These are phyloP conservation scores for Globodera ellingtonae DNA, from an alignment of 1,140 invertebrate species.

Conservation along the genomic window DNA sequence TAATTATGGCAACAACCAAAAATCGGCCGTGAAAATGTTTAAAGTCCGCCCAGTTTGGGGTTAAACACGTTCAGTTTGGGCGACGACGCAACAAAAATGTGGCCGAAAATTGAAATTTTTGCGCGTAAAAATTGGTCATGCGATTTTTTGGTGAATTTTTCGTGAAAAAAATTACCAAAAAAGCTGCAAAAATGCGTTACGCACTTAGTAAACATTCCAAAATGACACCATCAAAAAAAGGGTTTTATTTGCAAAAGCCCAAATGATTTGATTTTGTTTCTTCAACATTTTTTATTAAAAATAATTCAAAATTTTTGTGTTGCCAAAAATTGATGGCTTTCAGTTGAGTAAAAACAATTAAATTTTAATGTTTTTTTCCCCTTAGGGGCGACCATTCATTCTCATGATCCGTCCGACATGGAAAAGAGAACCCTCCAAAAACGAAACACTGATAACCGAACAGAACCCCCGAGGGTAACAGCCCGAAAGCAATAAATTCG, in stretches of 20 bases:
- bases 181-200: neutral
- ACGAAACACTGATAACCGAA: neutral
- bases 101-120: neutral
- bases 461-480: neutral
- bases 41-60: conserved; percentile 1
- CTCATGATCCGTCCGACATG: neutral
- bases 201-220: neutral
- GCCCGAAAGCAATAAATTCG: neutral
- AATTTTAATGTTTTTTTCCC: neutral
- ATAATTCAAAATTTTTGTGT: neutral
- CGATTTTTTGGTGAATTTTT: neutral
- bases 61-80: conserved; percentile 5
- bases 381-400: neutral
- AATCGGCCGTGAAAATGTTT: neutral
- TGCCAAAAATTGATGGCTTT: neutral
- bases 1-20: conserved; percentile 5
- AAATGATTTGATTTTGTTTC: too few species aligned
- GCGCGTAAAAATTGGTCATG: neutral
- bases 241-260: too few species aligned
- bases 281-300: too few species aligned
- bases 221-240: neutral
- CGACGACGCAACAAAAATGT: conserved; percentile 1
- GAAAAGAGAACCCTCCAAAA: neutral
- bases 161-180: neutral
- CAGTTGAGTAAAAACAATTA: neutral